A percentile compares a stretch with the other conserved stretches of the same genome.
These are phyloP conservation scores for Pegoplata infirma DNA, from an alignment of 2,888 invertebrate species.

Conservation along the genomic window DNA sequence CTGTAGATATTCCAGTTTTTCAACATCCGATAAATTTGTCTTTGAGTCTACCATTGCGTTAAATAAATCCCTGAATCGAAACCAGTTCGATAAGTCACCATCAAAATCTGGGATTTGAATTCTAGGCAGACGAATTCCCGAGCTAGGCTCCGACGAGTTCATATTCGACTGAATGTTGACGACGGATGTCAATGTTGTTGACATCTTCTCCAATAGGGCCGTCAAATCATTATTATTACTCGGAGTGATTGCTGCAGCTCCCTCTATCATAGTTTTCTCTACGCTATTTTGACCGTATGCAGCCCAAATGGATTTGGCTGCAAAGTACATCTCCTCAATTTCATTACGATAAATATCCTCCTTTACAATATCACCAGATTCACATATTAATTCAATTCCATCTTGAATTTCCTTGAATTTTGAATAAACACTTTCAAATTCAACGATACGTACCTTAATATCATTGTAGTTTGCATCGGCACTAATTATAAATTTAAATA, in stretches of 20 bases:
- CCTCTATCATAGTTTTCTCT: not conserved
- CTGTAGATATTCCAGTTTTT: conserved; percentile 54
- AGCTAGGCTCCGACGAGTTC: no score
- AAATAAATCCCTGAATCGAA: conserved; percentile 52
- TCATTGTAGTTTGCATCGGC: not conserved
- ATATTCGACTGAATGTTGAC: not conserved
- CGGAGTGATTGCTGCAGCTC: not conserved
- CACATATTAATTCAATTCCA: conserved; percentile 24
- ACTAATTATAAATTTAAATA: not conserved
- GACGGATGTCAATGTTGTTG: not conserved
- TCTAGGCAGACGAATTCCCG: conserved; percentile 38
- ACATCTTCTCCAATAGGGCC: not conserved
- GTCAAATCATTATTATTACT: not conserved
- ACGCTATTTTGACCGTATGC: not conserved
- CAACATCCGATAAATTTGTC: conserved; percentile 38
- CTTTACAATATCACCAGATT: not conserved
- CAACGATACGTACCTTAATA: conserved; percentile 26
- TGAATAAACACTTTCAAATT: conserved; percentile 18
- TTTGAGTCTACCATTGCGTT: conserved; percentile 45
- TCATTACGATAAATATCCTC: not conserved
- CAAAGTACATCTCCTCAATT: conserved; percentile 9
- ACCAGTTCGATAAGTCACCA: conserved; percentile 35
- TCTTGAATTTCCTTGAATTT: conserved; percentile 15
- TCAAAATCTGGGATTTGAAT: conserved; percentile 54
- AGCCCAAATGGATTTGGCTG: not conserved